These are phyloP conservation scores for Sus cebifrons DNA, from an alignment of 2,797 vertebrate genomes.

Conservation along the genomic window DNA sequence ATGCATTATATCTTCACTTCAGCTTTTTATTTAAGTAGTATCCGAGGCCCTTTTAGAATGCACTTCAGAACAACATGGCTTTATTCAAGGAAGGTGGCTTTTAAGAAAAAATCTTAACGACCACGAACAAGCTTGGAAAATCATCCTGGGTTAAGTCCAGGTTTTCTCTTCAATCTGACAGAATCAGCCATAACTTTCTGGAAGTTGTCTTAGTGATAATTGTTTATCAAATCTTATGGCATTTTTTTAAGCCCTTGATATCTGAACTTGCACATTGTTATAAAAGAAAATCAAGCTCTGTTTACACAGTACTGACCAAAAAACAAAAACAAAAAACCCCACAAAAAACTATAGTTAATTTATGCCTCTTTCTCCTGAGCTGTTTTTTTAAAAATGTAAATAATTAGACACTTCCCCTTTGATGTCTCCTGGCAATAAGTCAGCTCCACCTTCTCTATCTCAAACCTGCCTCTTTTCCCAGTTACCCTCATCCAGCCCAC, in stretches of 20 bases:
- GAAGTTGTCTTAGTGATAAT: not conserved
- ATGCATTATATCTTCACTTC: not conserved
- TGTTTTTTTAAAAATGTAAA: not conserved
- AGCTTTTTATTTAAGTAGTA: not conserved
- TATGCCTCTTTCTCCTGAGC: not conserved
- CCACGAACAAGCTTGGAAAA: not conserved
- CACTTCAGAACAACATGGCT: not conserved
- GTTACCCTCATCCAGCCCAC: not conserved
- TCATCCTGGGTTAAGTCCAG: not conserved
- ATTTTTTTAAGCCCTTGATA: conserved; percentile 11
- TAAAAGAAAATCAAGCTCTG: not conserved
- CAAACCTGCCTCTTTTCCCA: not conserved
- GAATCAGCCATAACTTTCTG: not conserved
- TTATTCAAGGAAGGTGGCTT: not conserved
- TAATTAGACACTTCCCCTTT: not conserved
- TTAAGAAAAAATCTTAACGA: not conserved
- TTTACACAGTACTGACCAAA: too few species aligned
- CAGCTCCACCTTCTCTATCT: not conserved
- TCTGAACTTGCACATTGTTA: not conserved
- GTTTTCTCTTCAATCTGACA: not conserved
- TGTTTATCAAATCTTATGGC: not conserved
- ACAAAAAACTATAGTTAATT: not conserved
- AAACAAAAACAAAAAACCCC: too few species aligned
- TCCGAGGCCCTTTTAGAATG: not conserved
- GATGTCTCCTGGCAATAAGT: not conserved